Conservation (phyloP, 2,888 invertebrate species). For the Matsumyia berberina region DNA sequence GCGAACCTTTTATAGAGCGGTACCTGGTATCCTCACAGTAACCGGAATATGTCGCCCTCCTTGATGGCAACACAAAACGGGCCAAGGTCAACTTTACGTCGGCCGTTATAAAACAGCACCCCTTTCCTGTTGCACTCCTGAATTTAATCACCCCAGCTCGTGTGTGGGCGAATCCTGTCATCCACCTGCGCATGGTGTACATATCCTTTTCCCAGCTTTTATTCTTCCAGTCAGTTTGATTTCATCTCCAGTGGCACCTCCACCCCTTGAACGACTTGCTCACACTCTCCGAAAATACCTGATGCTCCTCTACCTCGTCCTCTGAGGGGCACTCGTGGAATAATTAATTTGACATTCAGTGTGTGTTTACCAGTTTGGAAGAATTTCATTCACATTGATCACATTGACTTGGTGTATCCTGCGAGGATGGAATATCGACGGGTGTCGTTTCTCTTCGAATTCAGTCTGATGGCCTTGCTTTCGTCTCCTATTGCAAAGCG, state of each 20-base stretch:
- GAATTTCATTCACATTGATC: conserved; percentile 73
- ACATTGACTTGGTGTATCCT: conserved; percentile 68
- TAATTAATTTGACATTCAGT: conserved; percentile 76
- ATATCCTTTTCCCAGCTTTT: conserved; percentile 48
- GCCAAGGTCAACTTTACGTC: no score
- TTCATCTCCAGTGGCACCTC: conserved; percentile 49
- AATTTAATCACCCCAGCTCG: conserved; percentile 1
- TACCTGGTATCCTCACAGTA: no score
- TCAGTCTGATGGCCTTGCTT: conserved; percentile 41
- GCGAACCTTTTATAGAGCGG: no score
- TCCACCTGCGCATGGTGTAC: conserved; percentile 8
- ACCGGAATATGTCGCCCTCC: no score
- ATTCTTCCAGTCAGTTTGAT: conserved; percentile 62
- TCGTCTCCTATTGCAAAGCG: conserved; percentile 41
- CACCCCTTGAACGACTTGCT: no score
- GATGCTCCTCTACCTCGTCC: neutral
- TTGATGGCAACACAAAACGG: no score
- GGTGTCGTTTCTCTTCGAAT: conserved; percentile 11
- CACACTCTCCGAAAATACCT: neutral
- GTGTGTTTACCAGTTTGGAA: conserved; percentile 73
- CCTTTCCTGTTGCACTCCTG: neutral
- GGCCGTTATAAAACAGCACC: neutral
- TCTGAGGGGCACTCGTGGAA: conserved; percentile 61
- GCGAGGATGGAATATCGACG: conserved; percentile 37
- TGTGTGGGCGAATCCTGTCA: conserved; percentile 20